These are phyloP conservation scores for Sarcoramphus papa DNA, from an alignment of 2,797 vertebrate genomes.

Conservation along the genomic window DNA sequence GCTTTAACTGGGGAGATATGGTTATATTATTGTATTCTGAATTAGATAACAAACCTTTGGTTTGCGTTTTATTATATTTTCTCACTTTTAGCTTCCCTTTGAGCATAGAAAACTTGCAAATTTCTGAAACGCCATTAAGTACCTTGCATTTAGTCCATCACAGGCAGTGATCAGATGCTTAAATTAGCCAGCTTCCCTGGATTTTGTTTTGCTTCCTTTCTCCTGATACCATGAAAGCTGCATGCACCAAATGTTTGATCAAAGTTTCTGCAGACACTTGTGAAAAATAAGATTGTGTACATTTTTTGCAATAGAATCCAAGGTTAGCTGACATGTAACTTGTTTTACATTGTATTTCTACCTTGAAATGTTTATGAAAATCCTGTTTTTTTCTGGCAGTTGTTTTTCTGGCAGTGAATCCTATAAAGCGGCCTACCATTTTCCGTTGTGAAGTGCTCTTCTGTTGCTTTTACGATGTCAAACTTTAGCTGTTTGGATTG, in stretches of 20 bases:
- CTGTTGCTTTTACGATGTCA: neutral
- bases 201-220: neutral
- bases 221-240: neutral
- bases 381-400: rapidly evolving
- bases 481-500: neutral
- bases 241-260: neutral
- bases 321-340: neutral
- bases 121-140: neutral
- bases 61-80: neutral
- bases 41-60: neutral
- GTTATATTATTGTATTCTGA: neutral
- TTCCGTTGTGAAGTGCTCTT: neutral
- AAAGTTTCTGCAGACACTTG: neutral
- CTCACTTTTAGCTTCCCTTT: neutral
- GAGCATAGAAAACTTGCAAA: neutral
- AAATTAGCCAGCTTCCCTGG: neutral
- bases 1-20: neutral
- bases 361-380: neutral
- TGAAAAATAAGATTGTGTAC: neutral
- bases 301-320: neutral
- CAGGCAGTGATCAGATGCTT: neutral
- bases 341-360: neutral
- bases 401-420: neutral
- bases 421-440: neutral
- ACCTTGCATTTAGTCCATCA: neutral